phyloP scores from a whole-genome alignment of 2,113 vertebrate species.

The Garra rufa region DNA sequence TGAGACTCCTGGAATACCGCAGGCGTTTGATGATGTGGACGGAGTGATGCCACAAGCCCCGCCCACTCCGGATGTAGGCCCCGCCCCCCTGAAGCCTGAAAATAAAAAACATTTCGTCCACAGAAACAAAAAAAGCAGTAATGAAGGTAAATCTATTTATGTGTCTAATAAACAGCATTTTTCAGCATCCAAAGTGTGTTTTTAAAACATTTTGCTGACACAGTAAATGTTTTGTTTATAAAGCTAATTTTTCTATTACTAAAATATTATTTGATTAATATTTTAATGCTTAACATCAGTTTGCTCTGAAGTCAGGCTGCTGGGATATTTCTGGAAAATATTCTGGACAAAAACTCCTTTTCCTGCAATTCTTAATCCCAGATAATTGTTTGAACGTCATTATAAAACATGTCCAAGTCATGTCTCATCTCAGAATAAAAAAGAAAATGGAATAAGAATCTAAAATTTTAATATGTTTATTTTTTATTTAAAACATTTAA shows the following conservation, averaged over 20 bases:
- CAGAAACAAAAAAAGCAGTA: conserved; percentile 75
- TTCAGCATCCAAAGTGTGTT: conserved; percentile 32
- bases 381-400: neutral
- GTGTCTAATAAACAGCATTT: conserved; percentile 69
- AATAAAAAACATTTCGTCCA: conserved; percentile 67
- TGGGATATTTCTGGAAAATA: conserved; percentile 3
- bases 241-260: neutral
- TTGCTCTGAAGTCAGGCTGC: neutral
- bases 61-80: conserved; percentile 54
- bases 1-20: neutral
- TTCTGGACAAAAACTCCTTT: neutral
- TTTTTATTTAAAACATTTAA: no score
- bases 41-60: conserved; percentile 56
- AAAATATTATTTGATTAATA: neutral
- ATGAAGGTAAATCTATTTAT: conserved; percentile 76
- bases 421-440: neutral
- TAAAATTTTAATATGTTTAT: no score
- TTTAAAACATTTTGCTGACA: conserved; percentile 57
- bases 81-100: conserved; percentile 23
- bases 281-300: neutral
- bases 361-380: neutral
- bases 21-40: conserved; percentile 60
- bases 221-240: conserved; percentile 13
- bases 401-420: neutral
- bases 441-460: no score